Evolutionary conservation across 2,888 invertebrate genomes (phyloP).

Genomic region (Notocelia uddmanniana): DNA sequence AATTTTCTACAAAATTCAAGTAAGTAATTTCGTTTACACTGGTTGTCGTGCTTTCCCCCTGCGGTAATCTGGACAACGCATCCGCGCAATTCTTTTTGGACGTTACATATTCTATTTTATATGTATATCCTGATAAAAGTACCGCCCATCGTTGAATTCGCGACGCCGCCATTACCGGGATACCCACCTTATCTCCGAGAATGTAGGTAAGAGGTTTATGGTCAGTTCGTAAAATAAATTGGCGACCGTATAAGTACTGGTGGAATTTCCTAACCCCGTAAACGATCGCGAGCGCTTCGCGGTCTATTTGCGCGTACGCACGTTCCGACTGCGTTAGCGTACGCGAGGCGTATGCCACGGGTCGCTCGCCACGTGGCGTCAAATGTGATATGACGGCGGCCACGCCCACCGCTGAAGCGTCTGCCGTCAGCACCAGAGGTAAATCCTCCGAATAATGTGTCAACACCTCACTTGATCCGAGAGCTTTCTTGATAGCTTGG

Average conservation of each 20-base stretch:
- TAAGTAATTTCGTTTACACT: constrained; percentile 17
- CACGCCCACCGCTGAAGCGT: constrained; percentile 11
- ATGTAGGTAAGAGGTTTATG: no score
- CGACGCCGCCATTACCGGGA: constrained; percentile 46
- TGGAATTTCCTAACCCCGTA: constrained; percentile 44
- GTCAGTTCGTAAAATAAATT: no score
- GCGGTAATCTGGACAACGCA: constrained; percentile 39
- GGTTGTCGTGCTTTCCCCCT: no score
- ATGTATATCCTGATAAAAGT: constrained; percentile 44
- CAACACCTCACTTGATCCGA: not conserved
- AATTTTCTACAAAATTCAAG: constrained; percentile 6
- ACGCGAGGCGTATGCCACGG: constrained; percentile 34
- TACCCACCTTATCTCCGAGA: no score
- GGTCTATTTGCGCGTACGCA: constrained; percentile 37
- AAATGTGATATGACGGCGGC: constrained; percentile 18
- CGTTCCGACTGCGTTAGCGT: constrained; percentile 28
- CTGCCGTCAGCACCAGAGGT: not conserved
- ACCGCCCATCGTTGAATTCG: constrained; percentile 45
- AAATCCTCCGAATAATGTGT: not conserved
- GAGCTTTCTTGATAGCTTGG: not conserved
- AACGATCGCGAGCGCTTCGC: constrained; percentile 45
- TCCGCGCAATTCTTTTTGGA: constrained; percentile 44
- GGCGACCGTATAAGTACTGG: constrained; percentile 39
- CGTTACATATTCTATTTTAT: constrained; percentile 46
- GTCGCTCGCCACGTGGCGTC: not conserved